These are phyloP conservation scores for Zapornia atra DNA, from an alignment of 2,113 vertebrate genomes.

Conservation along the genomic window DNA sequence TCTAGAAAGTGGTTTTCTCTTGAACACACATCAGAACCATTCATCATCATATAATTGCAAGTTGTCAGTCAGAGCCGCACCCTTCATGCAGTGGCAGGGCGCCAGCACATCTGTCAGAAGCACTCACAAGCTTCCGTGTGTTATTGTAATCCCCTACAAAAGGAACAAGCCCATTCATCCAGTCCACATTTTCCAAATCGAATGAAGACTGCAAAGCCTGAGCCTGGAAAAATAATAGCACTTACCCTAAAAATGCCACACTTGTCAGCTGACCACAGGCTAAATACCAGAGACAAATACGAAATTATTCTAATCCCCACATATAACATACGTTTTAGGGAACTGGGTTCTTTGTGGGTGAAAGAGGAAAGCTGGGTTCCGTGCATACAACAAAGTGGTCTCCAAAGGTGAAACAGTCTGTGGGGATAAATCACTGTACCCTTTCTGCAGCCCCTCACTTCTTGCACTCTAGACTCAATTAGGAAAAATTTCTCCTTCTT, in stretches of 20 bases:
- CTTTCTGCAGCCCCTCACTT: background rate
- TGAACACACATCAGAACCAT: slow-evolving; percentile 84
- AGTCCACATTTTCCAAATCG: slow-evolving; percentile 79
- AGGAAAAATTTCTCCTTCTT: background rate
- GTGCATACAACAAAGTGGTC: background rate
- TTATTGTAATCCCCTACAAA: slow-evolving; percentile 86
- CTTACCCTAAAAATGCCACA: slow-evolving; percentile 39
- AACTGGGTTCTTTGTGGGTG: background rate
- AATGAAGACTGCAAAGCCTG: slow-evolving; percentile 76
- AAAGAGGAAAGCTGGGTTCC: background rate
- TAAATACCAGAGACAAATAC: slow-evolving; percentile 2
- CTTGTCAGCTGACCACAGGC: slow-evolving; percentile 50
- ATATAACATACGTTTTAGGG: background rate
- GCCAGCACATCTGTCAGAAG: slow-evolving; percentile 88
- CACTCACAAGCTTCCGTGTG: slow-evolving; percentile 84
- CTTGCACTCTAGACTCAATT: background rate
- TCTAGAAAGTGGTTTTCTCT: slow-evolving; percentile 85
- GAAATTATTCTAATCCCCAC: background rate
- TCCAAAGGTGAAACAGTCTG: background rate
- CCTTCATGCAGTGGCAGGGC: slow-evolving; percentile 79
- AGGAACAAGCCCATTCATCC: slow-evolving; percentile 78
- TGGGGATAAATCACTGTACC: background rate
- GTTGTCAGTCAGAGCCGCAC: slow-evolving; percentile 84
- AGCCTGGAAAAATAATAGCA: slow-evolving; percentile 68
- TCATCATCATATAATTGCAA: slow-evolving; percentile 82